Conservation (phyloP, 2,888 invertebrate genomes). For the Tenthredo scrophulariae region DNA sequence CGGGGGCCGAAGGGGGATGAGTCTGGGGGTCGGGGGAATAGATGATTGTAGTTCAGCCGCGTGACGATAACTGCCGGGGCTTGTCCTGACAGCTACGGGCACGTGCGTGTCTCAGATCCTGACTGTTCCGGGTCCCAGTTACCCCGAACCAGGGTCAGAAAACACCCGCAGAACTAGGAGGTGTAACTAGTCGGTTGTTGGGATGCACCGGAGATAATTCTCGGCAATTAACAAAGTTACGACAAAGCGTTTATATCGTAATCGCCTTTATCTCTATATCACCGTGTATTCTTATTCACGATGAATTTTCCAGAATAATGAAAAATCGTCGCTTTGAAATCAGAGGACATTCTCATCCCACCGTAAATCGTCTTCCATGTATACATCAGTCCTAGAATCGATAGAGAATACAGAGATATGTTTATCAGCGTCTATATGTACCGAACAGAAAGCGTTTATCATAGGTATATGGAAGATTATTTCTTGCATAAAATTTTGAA, state of each 20-base stretch:
- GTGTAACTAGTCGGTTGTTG: constrained; percentile 20
- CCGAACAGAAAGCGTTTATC: background rate
- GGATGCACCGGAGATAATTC: constrained; percentile 40
- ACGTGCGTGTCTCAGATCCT: constrained; percentile 68
- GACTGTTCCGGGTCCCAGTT: constrained; percentile 44
- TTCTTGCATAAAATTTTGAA: background rate
- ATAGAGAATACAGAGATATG: too few relatives aligned
- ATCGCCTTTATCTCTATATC: background rate
- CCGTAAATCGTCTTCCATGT: background rate
- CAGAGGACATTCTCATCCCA: background rate
- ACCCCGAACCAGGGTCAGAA: constrained; percentile 21
- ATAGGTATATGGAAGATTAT: background rate
- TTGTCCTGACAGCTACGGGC: constrained; percentile 67
- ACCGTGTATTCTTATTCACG: background rate
- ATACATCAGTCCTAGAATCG: background rate
- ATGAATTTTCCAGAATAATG: background rate
- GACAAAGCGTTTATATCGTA: background rate
- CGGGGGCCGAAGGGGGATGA: constrained; percentile 52
- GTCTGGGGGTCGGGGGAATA: constrained; percentile 63
- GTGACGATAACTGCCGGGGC: constrained; percentile 77
- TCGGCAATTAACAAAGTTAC: constrained; percentile 13
- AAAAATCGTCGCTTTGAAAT: background rate
- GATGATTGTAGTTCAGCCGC: constrained; percentile 72
- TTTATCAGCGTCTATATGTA: too few relatives aligned
- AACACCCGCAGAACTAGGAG: constrained; percentile 41